Base-by-base conservation (phyloP, 2,888 invertebrate genomes). In the Epirrhoe alternata region DNA sequence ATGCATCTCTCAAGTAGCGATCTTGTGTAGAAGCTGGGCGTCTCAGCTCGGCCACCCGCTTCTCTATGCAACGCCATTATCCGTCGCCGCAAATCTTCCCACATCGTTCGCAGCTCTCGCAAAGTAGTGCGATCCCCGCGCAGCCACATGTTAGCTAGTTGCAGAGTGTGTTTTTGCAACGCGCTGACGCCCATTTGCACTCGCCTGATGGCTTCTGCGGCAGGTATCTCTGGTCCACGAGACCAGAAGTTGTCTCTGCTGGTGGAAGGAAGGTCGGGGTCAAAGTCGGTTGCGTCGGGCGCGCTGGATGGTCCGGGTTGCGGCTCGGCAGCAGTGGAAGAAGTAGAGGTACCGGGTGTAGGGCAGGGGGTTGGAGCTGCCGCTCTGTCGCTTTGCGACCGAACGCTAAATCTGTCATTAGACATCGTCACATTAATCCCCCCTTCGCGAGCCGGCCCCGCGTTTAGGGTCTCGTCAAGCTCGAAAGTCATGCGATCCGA, bases 61-160 rank as follows among this genome's bases (percentile, higher is more conserved):
- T 94, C 92, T 68, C 94, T 84, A 71, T 95, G 91, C 61, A 95
- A 80, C 72, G 90, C 83, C 66, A 94, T 85, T 72, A 96, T 94
- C 61, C 95, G 94, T 47, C 94, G 85, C 30, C 95, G 94, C 68
- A 96, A 87, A 77, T 95, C 95, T 66, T 95, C 94, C 93, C 96
- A 95, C 93, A 96, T 94, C 38, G 88, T 89, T 7, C 95, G 93
- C 61, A 96, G 91, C 74, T 95, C 94, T 72, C 94, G 94, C 75
- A 96, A 85, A 5, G 90, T 85, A 8, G 85, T 85, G 6, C 88
- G 87, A 63, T 86, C 86, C 1, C 90, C 92, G 55, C 88, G 88
- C 61, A 91, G 77, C 90, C 93, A 92, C 77, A 91, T 81, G 72
- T 88, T 86, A 7, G 89, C 87, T 35, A 92, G 77, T 54, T 85